A percentile compares a stretch with the other conserved stretches of the same genome.
Conservation (phyloP, 2,113 vertebrate species). For the Romanogobio albipinnatus region DNA sequence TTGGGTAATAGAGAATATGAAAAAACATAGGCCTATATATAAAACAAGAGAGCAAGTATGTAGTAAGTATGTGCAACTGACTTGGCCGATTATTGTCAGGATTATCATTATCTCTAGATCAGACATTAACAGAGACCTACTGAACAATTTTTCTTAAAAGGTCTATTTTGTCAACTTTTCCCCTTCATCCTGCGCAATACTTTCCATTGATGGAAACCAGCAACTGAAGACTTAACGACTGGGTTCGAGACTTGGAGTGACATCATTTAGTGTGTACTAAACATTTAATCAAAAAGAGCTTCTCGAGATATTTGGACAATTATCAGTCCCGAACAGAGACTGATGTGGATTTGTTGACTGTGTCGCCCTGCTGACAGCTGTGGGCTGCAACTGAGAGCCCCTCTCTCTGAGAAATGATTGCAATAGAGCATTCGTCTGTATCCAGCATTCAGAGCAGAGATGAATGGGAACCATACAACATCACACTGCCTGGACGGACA, state of each 20-base stretch:
- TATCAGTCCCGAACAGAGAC: slow-evolving; percentile 27
- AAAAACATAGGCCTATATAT: too few relatives aligned
- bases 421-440: slow-evolving; percentile 32
- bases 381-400: slow-evolving; percentile 45
- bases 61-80: background rate
- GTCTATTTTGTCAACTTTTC: background rate
- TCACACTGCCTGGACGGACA: slow-evolving; percentile 24
- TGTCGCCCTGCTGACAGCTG: slow-evolving; percentile 55
- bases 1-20: too few relatives aligned
- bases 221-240: background rate
- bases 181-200: background rate
- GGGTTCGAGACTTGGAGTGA: background rate
- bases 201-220: slow-evolving; percentile 10
- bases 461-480: slow-evolving; percentile 37
- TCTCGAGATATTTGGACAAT: slow-evolving; percentile 55
- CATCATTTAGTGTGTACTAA: background rate
- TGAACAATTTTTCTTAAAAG: background rate
- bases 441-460: slow-evolving; percentile 29
- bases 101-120: background rate
- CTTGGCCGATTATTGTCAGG: background rate
- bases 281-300: slow-evolving; percentile 1
- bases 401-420: slow-evolving; percentile 42
- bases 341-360: slow-evolving; percentile 65
- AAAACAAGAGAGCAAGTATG: too few relatives aligned
- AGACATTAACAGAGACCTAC: background rate